Base-by-base conservation (phyloP, 2,797 vertebrate genomes). In the Protosalanx chinensis region DNA sequence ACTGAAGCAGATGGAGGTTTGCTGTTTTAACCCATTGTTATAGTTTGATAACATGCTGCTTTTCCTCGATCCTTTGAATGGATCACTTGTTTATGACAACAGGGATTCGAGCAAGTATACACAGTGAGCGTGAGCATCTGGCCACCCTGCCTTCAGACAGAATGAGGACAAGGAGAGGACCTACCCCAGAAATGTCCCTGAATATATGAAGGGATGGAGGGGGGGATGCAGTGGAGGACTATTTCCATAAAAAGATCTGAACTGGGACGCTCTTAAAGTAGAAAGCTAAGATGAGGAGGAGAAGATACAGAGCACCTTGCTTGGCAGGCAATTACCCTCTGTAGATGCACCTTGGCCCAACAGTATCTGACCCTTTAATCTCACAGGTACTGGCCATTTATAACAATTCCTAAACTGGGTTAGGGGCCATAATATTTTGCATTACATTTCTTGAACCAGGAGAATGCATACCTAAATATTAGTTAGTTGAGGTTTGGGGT, bases 101-200 rank as follows among this genome's bases (percentile, higher is more conserved):
- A 62, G 30, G 63, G n/a, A 20, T 20, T 41, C 41, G 35, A 33
- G 37, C 63, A 3, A 64, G 32, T 64, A 37, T 10, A 37, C 33
- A 37, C 12, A 37, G 10, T 41, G n/a, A 35, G n/a, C 35, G 41
- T 37, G 7, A 32, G 8, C 63, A 64, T 64, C 63, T 64, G 63
- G 63, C 32, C 63, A 64, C 35, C 33, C 33, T 23, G 37, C 63
- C 33, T 18, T 8, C 20, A 64, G 63, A 64, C 63, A 37, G 63
- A 64, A 64, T 64, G 35, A 20, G 63, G 35, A 64, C 63, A 64
- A 5, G 51, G 20, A 8, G n/a, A 20, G 63, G 35, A 20, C n/a
- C 63, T 64, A 64, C 18, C 37, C 33, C 33, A 64, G 33, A 20
- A 64, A 5, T n/a, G 32, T 37, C 33, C 37, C 63, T 64, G 8